Percentiles rank a stretch among this genome's conserved stretches.
Evolutionary conservation across 1,140 invertebrate genomes (phyloP).

Genomic region (Pachyrhynchus sulphureomaculatus): DNA sequence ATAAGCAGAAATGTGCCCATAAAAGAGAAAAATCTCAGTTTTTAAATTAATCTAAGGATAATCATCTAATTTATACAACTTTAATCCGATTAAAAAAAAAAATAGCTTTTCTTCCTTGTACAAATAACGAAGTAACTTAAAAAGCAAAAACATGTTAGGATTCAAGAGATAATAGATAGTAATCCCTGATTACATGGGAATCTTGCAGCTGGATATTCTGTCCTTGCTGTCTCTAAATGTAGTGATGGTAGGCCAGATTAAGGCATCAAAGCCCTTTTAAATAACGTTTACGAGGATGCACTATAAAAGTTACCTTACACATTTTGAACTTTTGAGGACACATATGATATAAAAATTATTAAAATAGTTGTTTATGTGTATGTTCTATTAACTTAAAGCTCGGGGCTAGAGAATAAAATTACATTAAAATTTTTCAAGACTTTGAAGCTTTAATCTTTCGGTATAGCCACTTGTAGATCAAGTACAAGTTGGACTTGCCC

Average conservation of each 20-base stretch:
- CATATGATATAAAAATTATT: no score
- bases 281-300: background rate
- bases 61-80: no score
- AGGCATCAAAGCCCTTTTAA: constrained; percentile 9
- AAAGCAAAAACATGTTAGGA: constrained; percentile 41
- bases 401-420: no score
- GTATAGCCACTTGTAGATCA: no score
- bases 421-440: no score
- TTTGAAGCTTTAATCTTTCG: no score
- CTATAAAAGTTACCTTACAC: background rate
- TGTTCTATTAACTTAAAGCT: no score
- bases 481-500: no score
- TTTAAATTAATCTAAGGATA: background rate
- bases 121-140: constrained; percentile 20
- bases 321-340: no score
- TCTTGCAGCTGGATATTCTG: constrained; percentile 28
- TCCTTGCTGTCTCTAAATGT: constrained; percentile 6
- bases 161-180: constrained; percentile 29
- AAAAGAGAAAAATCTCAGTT: no score
- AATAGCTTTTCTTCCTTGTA: background rate
- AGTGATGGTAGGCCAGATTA: constrained; percentile 14
- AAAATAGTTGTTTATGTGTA: no score
- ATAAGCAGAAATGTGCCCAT: no score
- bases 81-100: background rate
- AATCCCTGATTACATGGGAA: constrained; percentile 46